Percentiles rank a stretch among this genome's conserved stretches.
Conservation (phyloP, 2,113 vertebrate genomes). For the Rattus rattus region DNA sequence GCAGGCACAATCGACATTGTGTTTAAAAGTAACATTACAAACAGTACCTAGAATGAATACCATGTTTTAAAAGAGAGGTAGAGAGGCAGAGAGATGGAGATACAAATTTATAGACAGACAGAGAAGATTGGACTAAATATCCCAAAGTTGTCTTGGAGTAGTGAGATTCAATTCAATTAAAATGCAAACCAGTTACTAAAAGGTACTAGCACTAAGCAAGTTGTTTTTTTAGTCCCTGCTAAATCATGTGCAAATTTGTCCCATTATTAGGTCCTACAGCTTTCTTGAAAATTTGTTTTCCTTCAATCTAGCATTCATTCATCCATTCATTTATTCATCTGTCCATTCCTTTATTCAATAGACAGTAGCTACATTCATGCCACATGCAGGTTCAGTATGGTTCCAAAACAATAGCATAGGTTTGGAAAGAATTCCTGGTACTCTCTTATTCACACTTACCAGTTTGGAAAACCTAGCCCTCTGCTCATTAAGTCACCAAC, state of each 20-base stretch:
- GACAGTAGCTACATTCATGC: constrained; percentile 12
- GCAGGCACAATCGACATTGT: background rate
- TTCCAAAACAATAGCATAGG: background rate
- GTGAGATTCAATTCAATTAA: constrained; percentile 49
- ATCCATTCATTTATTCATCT: background rate
- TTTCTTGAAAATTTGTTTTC: background rate
- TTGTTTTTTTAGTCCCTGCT: background rate
- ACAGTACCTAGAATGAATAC: background rate
- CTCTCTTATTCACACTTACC: constrained; percentile 20
- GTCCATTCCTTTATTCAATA: background rate
- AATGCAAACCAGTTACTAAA: background rate
- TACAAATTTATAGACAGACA: background rate
- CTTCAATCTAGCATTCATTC: background rate
- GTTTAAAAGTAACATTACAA: constrained; percentile 9
- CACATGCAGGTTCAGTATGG: background rate
- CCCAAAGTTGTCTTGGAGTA: constrained; percentile 31
- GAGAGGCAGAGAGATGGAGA: background rate
- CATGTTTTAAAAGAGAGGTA: background rate
- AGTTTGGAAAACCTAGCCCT: background rate
- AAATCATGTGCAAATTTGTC: background rate
- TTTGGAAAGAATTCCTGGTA: constrained; percentile 15
- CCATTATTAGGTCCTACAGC: background rate
- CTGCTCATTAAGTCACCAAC: background rate
- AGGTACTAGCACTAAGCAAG: background rate
- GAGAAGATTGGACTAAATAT: background rate